Percentiles rank a stretch among this genome's conserved stretches.
phyloP scores from a whole-genome alignment of 2,113 vertebrate species.

The Paracanthobrama guichenoti region DNA sequence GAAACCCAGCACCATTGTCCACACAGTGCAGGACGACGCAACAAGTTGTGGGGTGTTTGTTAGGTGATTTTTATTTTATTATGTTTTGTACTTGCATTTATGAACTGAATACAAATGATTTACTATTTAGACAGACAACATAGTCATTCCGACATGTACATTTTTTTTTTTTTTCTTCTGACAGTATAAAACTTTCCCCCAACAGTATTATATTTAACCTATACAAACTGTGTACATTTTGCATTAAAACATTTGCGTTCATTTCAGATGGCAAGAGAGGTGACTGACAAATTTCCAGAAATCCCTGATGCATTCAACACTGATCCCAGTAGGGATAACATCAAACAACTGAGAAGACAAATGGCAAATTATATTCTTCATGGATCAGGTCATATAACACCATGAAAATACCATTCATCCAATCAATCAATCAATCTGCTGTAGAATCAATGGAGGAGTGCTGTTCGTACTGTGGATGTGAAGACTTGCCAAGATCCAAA shows the following conservation, averaged over 20 bases:
- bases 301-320: not conserved
- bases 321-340: not conserved
- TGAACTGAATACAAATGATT: not conserved
- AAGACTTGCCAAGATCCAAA: too few relatives aligned
- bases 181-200: not conserved
- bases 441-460: too few relatives aligned
- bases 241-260: not conserved
- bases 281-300: not conserved
- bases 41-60: conserved; percentile 28
- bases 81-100: not conserved
- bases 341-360: not conserved
- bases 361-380: too few relatives aligned
- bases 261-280: conserved; percentile 7
- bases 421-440: too few relatives aligned
- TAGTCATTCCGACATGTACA: not conserved
- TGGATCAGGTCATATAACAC: too few relatives aligned
- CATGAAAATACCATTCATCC: too few relatives aligned
- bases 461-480: too few relatives aligned
- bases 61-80: not conserved
- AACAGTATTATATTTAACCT: too few relatives aligned
- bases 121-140: not conserved
- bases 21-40: conserved; percentile 7
- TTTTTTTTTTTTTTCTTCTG: not conserved
- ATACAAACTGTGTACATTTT: not conserved
- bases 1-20: not conserved